Evolutionary conservation across 1,140 invertebrate species (phyloP).

Genomic region (Nilaparvata lugens): DNA sequence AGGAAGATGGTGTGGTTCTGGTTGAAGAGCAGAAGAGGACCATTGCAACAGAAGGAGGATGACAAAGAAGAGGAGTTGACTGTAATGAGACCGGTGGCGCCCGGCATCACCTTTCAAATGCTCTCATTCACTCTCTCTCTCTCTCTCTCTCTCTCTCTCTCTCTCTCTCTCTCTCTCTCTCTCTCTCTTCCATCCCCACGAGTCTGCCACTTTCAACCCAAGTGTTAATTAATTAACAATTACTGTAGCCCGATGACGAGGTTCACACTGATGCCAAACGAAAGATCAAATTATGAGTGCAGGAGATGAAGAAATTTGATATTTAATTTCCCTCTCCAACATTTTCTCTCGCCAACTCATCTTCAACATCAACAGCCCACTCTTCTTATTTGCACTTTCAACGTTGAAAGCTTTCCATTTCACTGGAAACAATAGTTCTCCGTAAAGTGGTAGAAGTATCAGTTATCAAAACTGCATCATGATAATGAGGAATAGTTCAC

Average conservation of each 20-base stretch:
- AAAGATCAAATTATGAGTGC: conserved; percentile 1
- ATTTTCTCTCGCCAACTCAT: background rate
- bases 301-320: conserved; percentile 1
- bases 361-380: background rate
- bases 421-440: too few relatives aligned
- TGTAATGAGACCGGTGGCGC: background rate
- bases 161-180: background rate
- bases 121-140: background rate
- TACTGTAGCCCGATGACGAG: background rate
- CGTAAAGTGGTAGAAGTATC: too few relatives aligned
- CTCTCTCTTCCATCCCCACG: too few relatives aligned
- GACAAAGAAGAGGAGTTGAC: background rate
- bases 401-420: too few relatives aligned
- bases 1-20: too few relatives aligned
- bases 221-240: conserved; percentile 4
- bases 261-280: background rate
- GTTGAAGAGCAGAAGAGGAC: too few relatives aligned
- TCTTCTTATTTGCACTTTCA: too few relatives aligned
- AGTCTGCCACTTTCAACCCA: background rate
- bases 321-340: background rate
- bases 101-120: background rate
- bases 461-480: too few relatives aligned
- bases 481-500: too few relatives aligned
- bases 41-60: too few relatives aligned
- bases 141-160: background rate